phyloP scores from a whole-genome alignment of 2,888 invertebrate species.

The Sinhomidia bicolor region DNA sequence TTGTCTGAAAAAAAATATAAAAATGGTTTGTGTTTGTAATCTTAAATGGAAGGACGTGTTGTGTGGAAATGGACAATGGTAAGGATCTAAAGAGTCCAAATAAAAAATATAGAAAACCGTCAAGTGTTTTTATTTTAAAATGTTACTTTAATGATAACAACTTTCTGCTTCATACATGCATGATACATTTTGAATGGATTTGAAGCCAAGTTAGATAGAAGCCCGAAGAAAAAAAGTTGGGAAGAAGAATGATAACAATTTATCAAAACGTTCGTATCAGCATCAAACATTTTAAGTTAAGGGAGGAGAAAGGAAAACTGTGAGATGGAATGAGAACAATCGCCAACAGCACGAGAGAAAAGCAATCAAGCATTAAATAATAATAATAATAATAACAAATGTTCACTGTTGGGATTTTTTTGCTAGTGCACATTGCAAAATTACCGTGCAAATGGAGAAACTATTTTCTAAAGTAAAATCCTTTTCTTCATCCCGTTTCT shows the following conservation, averaged over 20 bases:
- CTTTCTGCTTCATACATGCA: too few relatives aligned
- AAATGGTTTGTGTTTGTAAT: too few relatives aligned
- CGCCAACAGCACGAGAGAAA: conserved; percentile 20
- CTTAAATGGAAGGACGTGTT: too few relatives aligned
- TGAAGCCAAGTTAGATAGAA: not conserved
- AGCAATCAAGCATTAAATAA: conserved; percentile 25
- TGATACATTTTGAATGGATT: too few relatives aligned
- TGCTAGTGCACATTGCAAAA: not conserved
- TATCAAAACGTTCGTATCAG: conserved; percentile 29
- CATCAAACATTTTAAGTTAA: not conserved
- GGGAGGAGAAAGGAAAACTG: not conserved
- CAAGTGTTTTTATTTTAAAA: too few relatives aligned
- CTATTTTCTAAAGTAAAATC: conserved; percentile 18
- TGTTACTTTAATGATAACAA: too few relatives aligned
- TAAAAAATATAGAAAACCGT: too few relatives aligned
- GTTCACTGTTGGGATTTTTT: conserved; percentile 3
- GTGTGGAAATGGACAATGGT: too few relatives aligned
- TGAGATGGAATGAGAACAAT: not conserved
- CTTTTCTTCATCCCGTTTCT: conserved; percentile 22
- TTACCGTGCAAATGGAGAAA: not conserved
- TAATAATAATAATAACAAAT: too few relatives aligned
- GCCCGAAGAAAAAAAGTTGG: not conserved
- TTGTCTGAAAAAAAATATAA: too few relatives aligned
- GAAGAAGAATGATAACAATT: conserved; percentile 20
- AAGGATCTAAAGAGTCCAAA: too few relatives aligned